Evolutionary conservation across 2,888 invertebrate genomes (phyloP), one percentile per base, ranked within the genome.

Genomic region (Macrophya annulata): DNA sequence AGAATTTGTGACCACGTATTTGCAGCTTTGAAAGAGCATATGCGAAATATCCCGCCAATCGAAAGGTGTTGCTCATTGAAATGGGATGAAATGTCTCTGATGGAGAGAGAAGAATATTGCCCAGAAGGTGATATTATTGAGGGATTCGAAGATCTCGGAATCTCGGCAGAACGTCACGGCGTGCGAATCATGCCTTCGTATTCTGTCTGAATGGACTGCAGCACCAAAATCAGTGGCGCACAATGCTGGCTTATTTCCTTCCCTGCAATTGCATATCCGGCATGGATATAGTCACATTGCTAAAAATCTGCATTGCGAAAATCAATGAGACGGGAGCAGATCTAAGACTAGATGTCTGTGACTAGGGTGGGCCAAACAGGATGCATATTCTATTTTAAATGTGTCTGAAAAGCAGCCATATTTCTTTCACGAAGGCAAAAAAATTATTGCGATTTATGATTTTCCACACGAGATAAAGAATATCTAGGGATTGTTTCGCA

Each of bases 401-500:
- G 65, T 65, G 65, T 31, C 25, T 21, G 65, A 65, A 12, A 31
- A 65, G 10, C 25, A 65, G 31, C 65, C 25, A 12, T 65, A 25
- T 31, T 65, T 31, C 65, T 65, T 65, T 31, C 10, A 65, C 15
- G 15, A 12, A 21, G 65, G 21, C 4, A 65, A 25, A 31, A 65
- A 65, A 65, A 65, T 65, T 31, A 65, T 65, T 1, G 65, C 65
- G 4, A 21, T 65, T 31, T 65, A 31, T 15, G 65, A 65, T 31
- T 65, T 65, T 65, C 65, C 65, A 15, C 65, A 65, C 10, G 65
- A 21, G 65, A 31, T 65, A 21, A 65, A 65, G 1, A 65, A 65
- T 31, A 21, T 65, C 4, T 31, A 10, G 31, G 21, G 25, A 65
- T 65, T 65, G 9, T 65, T 65, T 9, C 65, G 65, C 12, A 65